These are phyloP conservation scores for Chymomyza amoena DNA, from an alignment of 2,888 invertebrate genomes.

Conservation along the genomic window DNA sequence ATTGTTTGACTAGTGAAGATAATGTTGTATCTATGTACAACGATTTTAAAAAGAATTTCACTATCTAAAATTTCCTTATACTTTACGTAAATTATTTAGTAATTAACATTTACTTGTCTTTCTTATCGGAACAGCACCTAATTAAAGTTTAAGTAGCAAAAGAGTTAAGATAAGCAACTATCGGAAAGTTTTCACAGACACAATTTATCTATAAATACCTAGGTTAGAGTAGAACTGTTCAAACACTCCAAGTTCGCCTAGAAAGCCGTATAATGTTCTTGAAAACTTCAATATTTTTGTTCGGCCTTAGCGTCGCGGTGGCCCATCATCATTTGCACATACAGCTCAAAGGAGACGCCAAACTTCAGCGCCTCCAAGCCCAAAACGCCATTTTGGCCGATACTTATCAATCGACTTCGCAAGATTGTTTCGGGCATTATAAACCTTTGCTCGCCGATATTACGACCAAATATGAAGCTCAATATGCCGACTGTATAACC, in stretches of 20 bases:
- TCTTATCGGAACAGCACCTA: background rate
- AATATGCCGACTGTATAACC: background rate
- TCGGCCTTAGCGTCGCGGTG: background rate
- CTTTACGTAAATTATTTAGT: no score
- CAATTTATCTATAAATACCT: background rate
- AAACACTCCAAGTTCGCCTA: background rate
- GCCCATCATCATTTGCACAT: background rate
- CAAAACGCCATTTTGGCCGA: background rate
- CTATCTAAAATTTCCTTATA: no score
- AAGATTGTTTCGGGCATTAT: background rate
- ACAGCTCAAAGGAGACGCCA: background rate
- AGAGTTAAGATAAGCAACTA: background rate
- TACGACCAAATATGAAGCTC: background rate
- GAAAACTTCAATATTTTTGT: background rate
- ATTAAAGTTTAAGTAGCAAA: background rate
- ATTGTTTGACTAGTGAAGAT: no score
- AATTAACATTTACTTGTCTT: background rate
- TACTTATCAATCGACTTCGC: background rate
- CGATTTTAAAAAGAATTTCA: no score
- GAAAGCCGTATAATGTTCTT: background rate
- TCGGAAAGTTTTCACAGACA: background rate
- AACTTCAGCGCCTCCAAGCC: background rate
- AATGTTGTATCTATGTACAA: no score
- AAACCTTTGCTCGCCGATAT: background rate
- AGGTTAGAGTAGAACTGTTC: background rate